phyloP scores from a whole-genome alignment of 2,888 invertebrate genomes.

The Subacronicta megacephala region DNA sequence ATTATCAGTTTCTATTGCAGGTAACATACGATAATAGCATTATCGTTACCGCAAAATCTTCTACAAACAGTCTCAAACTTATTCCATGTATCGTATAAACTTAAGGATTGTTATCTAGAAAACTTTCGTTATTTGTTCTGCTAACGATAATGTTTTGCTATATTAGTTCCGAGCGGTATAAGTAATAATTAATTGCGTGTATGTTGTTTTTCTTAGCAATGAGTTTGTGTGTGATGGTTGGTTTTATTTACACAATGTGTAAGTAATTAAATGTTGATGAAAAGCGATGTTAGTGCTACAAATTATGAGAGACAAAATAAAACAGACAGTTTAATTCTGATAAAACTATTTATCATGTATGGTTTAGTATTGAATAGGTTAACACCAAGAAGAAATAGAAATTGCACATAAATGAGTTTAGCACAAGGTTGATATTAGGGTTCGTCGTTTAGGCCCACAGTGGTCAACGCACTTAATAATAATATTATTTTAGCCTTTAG shows the following conservation, averaged over 20 bases:
- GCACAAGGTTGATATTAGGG: too few species aligned
- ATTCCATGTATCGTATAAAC: slow-evolving; percentile 31
- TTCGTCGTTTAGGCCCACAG: too few species aligned
- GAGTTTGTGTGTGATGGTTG: slow-evolving; percentile 6
- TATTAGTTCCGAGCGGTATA: slow-evolving; percentile 67
- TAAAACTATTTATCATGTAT: too few species aligned
- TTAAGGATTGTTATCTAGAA: slow-evolving; percentile 48
- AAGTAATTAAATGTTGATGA: slow-evolving; percentile 1
- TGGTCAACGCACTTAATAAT: too few species aligned
- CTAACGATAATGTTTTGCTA: slow-evolving; percentile 66
- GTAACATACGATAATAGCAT: slow-evolving; percentile 7
- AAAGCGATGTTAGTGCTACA: too few species aligned
- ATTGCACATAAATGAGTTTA: too few species aligned
- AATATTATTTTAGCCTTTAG: too few species aligned
- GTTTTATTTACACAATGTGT: background rate
- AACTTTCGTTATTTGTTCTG: slow-evolving; percentile 77
- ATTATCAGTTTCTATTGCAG: slow-evolving; percentile 2
- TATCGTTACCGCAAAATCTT: slow-evolving; percentile 25
- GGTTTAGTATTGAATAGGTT: too few species aligned
- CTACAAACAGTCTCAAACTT: slow-evolving; percentile 38
- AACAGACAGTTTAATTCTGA: too few species aligned
- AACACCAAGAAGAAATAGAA: too few species aligned
- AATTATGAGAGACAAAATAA: too few species aligned
- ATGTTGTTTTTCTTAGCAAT: slow-evolving; percentile 60
- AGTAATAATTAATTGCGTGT: slow-evolving; percentile 75